Percentiles rank a stretch among this genome's conserved stretches.
These are phyloP conservation scores for Geodia barretti DNA, from an alignment of 37 sponge, comb jelly and placozoan genomes.

Conservation along the genomic window DNA sequence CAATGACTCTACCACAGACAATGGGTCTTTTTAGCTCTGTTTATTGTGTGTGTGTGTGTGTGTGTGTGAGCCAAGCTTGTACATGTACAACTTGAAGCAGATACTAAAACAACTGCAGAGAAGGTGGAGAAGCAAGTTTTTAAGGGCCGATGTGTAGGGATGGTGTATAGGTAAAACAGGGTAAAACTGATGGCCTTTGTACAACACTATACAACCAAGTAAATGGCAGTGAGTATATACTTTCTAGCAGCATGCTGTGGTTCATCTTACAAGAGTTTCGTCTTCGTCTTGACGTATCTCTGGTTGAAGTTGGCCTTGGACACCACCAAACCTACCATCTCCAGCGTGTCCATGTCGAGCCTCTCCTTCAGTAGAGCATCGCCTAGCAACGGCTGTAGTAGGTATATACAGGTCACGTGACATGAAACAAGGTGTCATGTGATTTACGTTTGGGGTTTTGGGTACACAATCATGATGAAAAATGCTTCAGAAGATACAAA, in stretches of 20 bases:
- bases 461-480: no score
- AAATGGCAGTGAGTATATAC: not conserved
- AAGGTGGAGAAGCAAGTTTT: no score
- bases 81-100: not conserved
- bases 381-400: slow-evolving; percentile 51
- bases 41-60: not conserved
- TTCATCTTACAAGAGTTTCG: slow-evolving; percentile 83
- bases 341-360: slow-evolving; percentile 91
- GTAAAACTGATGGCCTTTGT: no score
- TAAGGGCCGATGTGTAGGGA: no score
- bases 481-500: no score
- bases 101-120: no score
- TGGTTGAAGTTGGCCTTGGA: slow-evolving; percentile 85
- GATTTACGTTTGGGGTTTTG: no score
- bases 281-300: slow-evolving; percentile 89
- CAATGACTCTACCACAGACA: no score
- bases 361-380: slow-evolving; percentile 86
- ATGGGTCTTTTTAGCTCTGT: not conserved
- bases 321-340: slow-evolving; percentile 67
- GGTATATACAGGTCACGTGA: not conserved
- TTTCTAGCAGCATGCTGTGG: not conserved
- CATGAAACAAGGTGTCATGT: no score
- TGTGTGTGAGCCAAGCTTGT: not conserved
- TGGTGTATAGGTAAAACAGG: no score
- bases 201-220: no score